These are phyloP conservation scores for Erynnis tages DNA, from an alignment of 2,888 invertebrate species.

Conservation along the genomic window DNA sequence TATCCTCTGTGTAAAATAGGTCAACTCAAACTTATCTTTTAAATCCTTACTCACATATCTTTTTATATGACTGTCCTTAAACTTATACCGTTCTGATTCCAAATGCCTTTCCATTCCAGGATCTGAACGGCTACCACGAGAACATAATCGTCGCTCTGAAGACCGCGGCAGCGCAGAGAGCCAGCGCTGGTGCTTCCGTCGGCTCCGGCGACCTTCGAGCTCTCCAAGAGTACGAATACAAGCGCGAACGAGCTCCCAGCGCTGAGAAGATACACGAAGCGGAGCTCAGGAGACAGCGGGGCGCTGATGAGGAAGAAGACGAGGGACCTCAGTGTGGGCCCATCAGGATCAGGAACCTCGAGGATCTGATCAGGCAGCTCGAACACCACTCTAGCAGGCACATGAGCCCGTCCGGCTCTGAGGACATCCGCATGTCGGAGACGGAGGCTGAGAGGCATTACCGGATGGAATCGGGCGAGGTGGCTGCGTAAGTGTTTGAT, in stretches of 20 bases:
- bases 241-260: slow-evolving; percentile 83
- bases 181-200: slow-evolving; percentile 59
- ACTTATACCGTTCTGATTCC: too few species aligned
- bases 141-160: slow-evolving; percentile 94
- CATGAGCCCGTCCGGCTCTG: slow-evolving; percentile 95
- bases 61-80: too few species aligned
- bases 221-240: slow-evolving; percentile 77
- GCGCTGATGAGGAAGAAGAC: slow-evolving; percentile 85
- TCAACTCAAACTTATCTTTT: too few species aligned
- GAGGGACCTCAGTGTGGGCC: slow-evolving; percentile 91
- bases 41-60: too few species aligned
- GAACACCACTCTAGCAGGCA: slow-evolving; percentile 93
- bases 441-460: slow-evolving; percentile 94
- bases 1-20: too few species aligned
- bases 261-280: slow-evolving; percentile 90
- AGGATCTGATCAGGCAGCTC: slow-evolving; percentile 93
- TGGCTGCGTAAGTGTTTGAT: slow-evolving; percentile 65
- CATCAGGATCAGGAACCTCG: slow-evolving; percentile 93
- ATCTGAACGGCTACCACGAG: slow-evolving; percentile 95
- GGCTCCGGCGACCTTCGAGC: slow-evolving; percentile 72
- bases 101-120: slow-evolving; percentile 81
- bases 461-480: slow-evolving; percentile 85
- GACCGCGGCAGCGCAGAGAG: slow-evolving; percentile 88
- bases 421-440: slow-evolving; percentile 94
- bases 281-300: slow-evolving; percentile 82